Evolutionary conservation across 2,113 vertebrate genomes (phyloP).

Genomic region (Ameiurus melas): DNA sequence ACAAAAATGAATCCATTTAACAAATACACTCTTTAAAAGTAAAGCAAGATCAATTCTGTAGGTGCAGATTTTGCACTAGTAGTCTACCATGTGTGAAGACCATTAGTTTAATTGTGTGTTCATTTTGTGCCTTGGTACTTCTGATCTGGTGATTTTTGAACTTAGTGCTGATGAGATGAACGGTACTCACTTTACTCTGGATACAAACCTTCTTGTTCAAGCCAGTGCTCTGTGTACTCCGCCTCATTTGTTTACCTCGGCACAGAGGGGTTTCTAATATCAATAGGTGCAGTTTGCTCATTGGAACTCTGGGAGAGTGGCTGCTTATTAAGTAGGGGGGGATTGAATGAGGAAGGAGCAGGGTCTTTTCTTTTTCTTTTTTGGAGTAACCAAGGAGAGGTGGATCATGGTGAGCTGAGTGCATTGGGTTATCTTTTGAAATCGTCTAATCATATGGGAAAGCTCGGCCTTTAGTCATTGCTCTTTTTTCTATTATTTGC

Average conservation of each 20-base stretch:
- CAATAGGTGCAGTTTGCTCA: slow-evolving; percentile 44
- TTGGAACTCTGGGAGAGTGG: slow-evolving; percentile 33
- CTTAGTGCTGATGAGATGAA: slow-evolving; percentile 4
- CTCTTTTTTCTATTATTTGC: background rate
- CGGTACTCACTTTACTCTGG: slow-evolving; percentile 16
- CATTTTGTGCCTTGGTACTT: background rate
- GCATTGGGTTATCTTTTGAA: slow-evolving; percentile 9
- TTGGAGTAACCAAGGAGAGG: background rate
- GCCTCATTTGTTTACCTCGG: slow-evolving; percentile 6
- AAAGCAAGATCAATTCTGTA: background rate
- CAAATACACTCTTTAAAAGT: background rate
- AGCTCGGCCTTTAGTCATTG: background rate
- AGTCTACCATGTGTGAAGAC: background rate
- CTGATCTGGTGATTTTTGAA: slow-evolving; percentile 17
- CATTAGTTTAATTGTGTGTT: slow-evolving; percentile 20
- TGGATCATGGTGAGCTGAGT: background rate
- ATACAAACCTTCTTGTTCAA: slow-evolving; percentile 43
- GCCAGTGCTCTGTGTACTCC: slow-evolving; percentile 20
- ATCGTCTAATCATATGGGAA: background rate
- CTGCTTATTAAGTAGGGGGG: slow-evolving; percentile 29
- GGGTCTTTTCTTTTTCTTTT: background rate
- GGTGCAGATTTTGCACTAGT: background rate
- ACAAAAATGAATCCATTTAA: background rate
- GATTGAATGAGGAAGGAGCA: slow-evolving; percentile 8
- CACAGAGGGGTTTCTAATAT: slow-evolving; percentile 46